Conservation (phyloP, 2,113 vertebrate genomes). For the Ictalurus punctatus region DNA sequence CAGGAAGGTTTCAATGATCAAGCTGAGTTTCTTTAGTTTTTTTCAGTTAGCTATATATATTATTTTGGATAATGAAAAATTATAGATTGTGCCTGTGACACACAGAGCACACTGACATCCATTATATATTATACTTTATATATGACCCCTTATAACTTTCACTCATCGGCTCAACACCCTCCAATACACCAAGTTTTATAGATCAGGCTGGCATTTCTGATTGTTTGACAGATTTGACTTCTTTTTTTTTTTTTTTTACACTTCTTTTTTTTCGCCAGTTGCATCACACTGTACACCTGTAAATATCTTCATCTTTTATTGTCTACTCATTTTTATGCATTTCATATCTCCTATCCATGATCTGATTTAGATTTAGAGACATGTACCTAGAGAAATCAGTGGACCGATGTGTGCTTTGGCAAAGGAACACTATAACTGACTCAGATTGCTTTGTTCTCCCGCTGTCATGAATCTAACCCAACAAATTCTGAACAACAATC, state of each 20-base stretch:
- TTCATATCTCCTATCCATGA: background rate
- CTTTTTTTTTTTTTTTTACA: background rate
- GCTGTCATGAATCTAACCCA: slow-evolving; percentile 1
- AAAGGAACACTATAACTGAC: background rate
- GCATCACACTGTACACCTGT: background rate
- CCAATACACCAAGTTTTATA: background rate
- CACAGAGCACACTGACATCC: background rate
- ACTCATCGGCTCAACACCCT: background rate
- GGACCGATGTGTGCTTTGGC: background rate
- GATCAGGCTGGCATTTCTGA: background rate
- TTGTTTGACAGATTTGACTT: background rate
- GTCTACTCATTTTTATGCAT: background rate
- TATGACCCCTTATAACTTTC: background rate
- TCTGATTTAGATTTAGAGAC: background rate
- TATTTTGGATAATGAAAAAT: slow-evolving; percentile 3
- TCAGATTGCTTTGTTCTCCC: slow-evolving; percentile 5
- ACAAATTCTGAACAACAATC: slow-evolving; percentile 4
- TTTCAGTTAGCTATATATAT: background rate
- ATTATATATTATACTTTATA: background rate
- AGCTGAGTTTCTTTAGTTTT: background rate
- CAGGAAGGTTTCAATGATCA: background rate
- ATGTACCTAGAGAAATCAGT: no score
- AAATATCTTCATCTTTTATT: slow-evolving; percentile 10
- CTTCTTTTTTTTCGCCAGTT: background rate
- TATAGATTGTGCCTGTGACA: background rate